phyloP scores from a whole-genome alignment of 2,888 invertebrate genomes.

The Cheilosia soror region DNA sequence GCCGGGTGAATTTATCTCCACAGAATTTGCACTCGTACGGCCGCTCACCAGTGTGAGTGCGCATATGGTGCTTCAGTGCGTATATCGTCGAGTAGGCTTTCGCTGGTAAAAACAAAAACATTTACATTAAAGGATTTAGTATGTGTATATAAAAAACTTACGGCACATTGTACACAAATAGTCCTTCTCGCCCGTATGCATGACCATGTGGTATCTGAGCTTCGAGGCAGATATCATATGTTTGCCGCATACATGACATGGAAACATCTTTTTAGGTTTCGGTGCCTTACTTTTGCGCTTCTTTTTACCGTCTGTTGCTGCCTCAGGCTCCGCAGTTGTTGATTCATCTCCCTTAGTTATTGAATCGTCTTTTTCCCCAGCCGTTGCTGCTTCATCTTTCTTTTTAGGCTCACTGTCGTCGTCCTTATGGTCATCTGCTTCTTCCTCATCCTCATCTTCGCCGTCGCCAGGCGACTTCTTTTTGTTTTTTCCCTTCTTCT shows the following conservation, averaged over 20 bases:
- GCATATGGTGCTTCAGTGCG: conserved; percentile 79
- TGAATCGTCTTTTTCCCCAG: background rate
- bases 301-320: conserved; percentile 24
- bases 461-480: conserved; percentile 37
- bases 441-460: conserved; percentile 46
- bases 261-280: conserved; percentile 78
- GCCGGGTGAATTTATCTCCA: conserved; percentile 79
- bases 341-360: conserved; percentile 32
- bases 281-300: conserved; percentile 70
- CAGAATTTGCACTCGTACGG: conserved; percentile 80
- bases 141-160: conserved; percentile 70
- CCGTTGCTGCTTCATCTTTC: conserved; percentile 17
- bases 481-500: conserved; percentile 54
- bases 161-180: conserved; percentile 79
- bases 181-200: conserved; percentile 80
- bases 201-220: conserved; percentile 78
- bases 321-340: conserved; percentile 19
- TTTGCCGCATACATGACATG: conserved; percentile 78
- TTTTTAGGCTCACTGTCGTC: background rate
- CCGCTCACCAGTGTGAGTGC: conserved; percentile 79
- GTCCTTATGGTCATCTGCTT: conserved; percentile 40
- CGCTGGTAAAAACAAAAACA: conserved; percentile 71
- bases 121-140: background rate
- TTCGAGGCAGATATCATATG: conserved; percentile 78
- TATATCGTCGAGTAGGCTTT: conserved; percentile 80